Evolutionary conservation across 1,140 invertebrate species (phyloP).

Genomic region (Macrostomum lignano): DNA sequence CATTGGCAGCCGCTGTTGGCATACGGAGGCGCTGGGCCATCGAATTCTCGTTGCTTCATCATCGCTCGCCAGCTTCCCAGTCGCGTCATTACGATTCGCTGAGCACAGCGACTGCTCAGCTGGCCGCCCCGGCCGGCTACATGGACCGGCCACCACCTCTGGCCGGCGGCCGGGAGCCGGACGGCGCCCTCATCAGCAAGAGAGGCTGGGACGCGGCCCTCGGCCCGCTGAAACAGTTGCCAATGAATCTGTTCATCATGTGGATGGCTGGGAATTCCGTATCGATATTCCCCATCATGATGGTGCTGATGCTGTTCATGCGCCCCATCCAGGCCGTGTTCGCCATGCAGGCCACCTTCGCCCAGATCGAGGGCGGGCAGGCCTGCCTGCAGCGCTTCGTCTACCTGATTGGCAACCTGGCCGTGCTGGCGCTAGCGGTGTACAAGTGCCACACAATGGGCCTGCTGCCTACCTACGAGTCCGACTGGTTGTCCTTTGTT

Average conservation of each 20-base stretch:
- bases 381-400: constrained; percentile 58
- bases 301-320: constrained; percentile 93
- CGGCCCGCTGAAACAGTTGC: constrained; percentile 62
- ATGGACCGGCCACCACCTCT: not conserved
- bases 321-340: constrained; percentile 76
- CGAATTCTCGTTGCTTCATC: too few species aligned
- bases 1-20: too few species aligned
- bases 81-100: too few species aligned
- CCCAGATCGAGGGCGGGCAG: constrained; percentile 74
- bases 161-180: not conserved
- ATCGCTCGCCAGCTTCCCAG: too few species aligned
- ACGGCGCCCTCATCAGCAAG: constrained; percentile 10
- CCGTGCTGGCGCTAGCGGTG: constrained; percentile 62
- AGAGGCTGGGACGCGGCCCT: constrained; percentile 90
- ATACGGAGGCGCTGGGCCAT: too few species aligned
- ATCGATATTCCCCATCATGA: constrained; percentile 99
- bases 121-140: not conserved
- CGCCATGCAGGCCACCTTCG: constrained; percentile 60
- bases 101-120: too few species aligned
- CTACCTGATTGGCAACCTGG: constrained; percentile 71
- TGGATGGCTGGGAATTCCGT: constrained; percentile 98
- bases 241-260: constrained; percentile 98
- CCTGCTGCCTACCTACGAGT: constrained; percentile 72
- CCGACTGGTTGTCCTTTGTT: constrained; percentile 50
- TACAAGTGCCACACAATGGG: constrained; percentile 99